Evolutionary conservation across 2,797 vertebrate genomes (phyloP).

Genomic region (Etheostoma nigrum): DNA sequence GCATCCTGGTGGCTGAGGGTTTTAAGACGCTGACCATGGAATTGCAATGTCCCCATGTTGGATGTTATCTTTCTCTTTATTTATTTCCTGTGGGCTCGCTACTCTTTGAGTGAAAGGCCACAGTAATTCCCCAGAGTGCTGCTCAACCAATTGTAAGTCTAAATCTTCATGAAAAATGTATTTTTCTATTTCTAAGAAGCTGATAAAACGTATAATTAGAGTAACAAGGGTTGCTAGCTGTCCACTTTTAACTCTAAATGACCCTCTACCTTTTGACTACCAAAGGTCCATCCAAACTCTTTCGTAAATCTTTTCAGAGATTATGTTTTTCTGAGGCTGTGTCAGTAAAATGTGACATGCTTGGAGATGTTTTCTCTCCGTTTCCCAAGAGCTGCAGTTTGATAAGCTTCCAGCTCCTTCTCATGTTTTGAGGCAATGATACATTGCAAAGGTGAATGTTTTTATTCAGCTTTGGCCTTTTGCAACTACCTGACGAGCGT

Average conservation of each 20-base stretch:
- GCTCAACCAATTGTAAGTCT: background rate
- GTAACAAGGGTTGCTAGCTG: background rate
- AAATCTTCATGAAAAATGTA: background rate
- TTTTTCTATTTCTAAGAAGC: background rate
- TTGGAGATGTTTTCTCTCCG: conserved; percentile 54
- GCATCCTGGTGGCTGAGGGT: background rate
- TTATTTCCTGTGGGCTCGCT: background rate
- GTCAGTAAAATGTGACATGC: conserved; percentile 60
- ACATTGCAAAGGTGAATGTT: conserved; percentile 48
- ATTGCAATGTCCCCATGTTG: background rate
- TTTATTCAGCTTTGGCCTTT: conserved; percentile 54
- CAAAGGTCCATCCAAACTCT: conserved; percentile 16
- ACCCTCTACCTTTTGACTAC: conserved; percentile 30
- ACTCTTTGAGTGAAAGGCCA: conserved; percentile 1
- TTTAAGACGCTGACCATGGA: background rate
- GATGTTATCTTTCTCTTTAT: background rate
- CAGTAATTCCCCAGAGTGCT: background rate
- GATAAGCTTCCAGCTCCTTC: conserved; percentile 58
- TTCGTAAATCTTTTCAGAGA: conserved; percentile 17
- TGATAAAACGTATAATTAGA: background rate
- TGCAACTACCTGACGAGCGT: conserved; percentile 59
- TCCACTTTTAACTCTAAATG: conserved; percentile 36
- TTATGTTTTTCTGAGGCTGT: conserved; percentile 35
- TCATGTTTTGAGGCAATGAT: conserved; percentile 53
- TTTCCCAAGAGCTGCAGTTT: conserved; percentile 64